These are phyloP conservation scores for Syrista parreyssii DNA, from an alignment of 2,888 invertebrate species.

Conservation along the genomic window DNA sequence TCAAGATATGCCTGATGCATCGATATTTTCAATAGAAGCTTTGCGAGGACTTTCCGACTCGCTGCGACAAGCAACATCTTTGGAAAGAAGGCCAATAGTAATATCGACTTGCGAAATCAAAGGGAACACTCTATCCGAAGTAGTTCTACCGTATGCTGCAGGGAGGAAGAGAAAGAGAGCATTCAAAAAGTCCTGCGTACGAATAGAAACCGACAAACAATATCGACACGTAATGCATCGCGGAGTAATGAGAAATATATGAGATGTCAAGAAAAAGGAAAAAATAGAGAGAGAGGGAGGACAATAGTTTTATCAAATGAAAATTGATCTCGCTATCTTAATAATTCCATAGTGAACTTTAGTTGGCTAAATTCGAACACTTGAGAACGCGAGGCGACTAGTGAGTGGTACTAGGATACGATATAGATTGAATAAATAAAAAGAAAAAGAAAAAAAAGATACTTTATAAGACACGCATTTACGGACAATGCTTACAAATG, in stretches of 20 bases:
- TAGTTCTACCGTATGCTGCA: not conserved
- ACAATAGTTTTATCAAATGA: slow-evolving; percentile 8
- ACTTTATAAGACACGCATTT: not conserved
- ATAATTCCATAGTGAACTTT: slow-evolving; percentile 9
- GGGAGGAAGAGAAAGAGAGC: not conserved
- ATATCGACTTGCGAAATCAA: not conserved
- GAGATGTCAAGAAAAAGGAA: not conserved
- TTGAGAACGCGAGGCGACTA: slow-evolving; percentile 16
- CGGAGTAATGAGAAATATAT: not conserved
- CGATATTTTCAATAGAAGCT: too few relatives aligned
- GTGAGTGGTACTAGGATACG: slow-evolving; percentile 18
- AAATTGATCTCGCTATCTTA: slow-evolving; percentile 16
- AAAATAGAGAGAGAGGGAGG: not conserved
- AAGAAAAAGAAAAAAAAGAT: not conserved
- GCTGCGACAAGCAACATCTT: not conserved
- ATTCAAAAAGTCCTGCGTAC: not conserved
- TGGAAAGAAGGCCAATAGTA: not conserved
- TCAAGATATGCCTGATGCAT: not conserved
- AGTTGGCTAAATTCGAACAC: not conserved
- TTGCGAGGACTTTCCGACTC: too few relatives aligned
- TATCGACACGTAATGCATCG: not conserved
- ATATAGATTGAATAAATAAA: slow-evolving; percentile 10
- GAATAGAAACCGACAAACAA: not conserved
- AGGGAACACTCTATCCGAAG: not conserved
- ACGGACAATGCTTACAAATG: not conserved